A percentile compares a stretch with the other conserved stretches of the same genome.
Conservation (phyloP, 1,140 invertebrate genomes). For the Heliothis subflexa region DNA sequence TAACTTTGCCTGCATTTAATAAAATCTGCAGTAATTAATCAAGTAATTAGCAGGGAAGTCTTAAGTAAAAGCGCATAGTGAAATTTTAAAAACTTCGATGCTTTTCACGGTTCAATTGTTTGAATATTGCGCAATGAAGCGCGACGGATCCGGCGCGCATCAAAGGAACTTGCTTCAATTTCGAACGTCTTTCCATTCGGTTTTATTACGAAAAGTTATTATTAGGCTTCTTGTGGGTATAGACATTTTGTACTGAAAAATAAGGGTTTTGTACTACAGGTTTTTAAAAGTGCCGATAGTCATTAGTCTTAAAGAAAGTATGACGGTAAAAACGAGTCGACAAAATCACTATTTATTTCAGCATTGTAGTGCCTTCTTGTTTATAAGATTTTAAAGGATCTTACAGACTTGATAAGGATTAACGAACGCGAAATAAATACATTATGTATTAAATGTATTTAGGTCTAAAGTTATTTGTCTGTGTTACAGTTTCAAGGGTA, state of each 20-base stretch:
- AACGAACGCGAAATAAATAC: too few species aligned
- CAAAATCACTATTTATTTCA: too few species aligned
- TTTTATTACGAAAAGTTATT: conserved; percentile 53
- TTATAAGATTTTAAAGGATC: too few species aligned
- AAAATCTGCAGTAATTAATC: conserved; percentile 29
- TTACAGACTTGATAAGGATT: too few species aligned
- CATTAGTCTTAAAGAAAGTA: background rate
- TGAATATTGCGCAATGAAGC: conserved; percentile 62
- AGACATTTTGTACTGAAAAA: conserved; percentile 10
- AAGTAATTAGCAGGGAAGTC: conserved; percentile 27
- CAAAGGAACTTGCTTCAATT: conserved; percentile 59
- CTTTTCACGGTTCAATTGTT: conserved; percentile 54
- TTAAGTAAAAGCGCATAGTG: conserved; percentile 44
- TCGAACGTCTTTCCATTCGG: conserved; percentile 50
- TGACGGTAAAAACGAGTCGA: background rate
- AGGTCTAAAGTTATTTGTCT: too few species aligned
- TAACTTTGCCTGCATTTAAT: conserved; percentile 19
- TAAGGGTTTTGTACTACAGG: background rate
- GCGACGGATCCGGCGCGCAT: conserved; percentile 50
- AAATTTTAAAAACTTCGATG: conserved; percentile 57
- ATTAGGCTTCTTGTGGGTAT: conserved; percentile 26
- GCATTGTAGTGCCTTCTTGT: too few species aligned
- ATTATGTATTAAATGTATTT: too few species aligned
- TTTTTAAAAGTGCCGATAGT: background rate
- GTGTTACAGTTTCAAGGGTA: too few species aligned